Evolutionary conservation across 1,140 invertebrate species (phyloP), one percentile per base, ranked within the genome.

Genomic region (Cecropterus lyciades): DNA sequence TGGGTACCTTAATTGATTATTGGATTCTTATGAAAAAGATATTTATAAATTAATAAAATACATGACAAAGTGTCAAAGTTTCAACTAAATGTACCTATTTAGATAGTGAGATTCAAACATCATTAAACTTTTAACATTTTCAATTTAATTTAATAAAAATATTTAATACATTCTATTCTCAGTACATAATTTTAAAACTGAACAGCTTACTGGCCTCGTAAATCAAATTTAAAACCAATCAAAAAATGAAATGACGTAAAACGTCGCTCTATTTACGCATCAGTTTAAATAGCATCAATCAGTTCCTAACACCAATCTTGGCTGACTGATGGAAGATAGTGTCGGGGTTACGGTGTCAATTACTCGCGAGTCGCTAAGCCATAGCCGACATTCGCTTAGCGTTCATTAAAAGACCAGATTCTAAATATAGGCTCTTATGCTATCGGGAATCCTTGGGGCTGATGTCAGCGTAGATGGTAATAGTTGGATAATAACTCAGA

Each of bases 381-480:
- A 77, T 85, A 85, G 80, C 71, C 71, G 67, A 65, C 65, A 69
- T 65, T 72, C 70, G 68, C 75, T 82, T 82, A 78, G 75, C 80
- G 73, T 81, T 64, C 77, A 87, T 89, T 88, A 86, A 84, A 79
- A n/a, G n/a, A 83, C 81, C 79, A 75, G 85, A 88, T 91, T 91
- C 88, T 91, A 91, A 91, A 91, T 89, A 91, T 91, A 91, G 86
- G 77, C 79, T 80, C 76, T 91, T 89, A 91, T 88, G 86, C 80
- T 84, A 87, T 83, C 70, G 57, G 57, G 72, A 73, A 80, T 78
- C 67, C 73, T 42, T 59, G 65, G 56, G 72, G 67, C 80, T 89
- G 87, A 91, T 87, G 85, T 91, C 82, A 90, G 81, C 72, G n/a
- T 60, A 33, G 14, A 43, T 76, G 73, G 72, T 71, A 71, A 72